Base-by-base conservation (phyloP, 2,888 invertebrate species). In the Ormyrus labotus region DNA sequence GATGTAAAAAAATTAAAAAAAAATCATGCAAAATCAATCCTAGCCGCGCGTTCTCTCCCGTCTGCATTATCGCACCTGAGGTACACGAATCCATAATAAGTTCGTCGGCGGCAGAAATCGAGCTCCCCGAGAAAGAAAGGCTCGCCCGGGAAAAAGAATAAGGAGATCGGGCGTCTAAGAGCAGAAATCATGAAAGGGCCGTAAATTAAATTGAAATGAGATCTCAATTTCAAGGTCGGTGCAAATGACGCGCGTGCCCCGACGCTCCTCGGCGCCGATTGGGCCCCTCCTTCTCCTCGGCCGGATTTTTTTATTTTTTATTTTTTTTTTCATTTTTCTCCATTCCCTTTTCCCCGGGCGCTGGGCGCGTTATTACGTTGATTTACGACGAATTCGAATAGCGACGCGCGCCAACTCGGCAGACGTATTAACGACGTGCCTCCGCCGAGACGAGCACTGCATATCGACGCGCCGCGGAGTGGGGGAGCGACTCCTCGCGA, bases 371-470 rank as follows among this genome's bases (percentile, higher is more conserved):
- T 84, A 85, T 85, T 84, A 84, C 83, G 84, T 85, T 85, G 85
- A 85, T 85, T 85, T 85, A 85, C 82, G 82, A 68, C 82, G 83
- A 82, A 84, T 83, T 83, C 82, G 83, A 85, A 83, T 81, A 83
- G 82, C 82, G 76, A 45, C 74, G 63, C 11, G 9, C n/a, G 55
- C 72, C 72, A 13, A 50, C 48, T 81, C 82, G 82, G 75, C 71
- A 83, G 82, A 84, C 82, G 84, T 85, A 84, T 84, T 85, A 84
- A 85, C 84, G 83, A 85, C 85, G 84, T 83, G 84, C 84, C 84
- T 84, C 58, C 67, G 80, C 81, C 75, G 61, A 84, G 84, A 84
- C 84, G 85, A 83, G 83, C 81, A 72, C 83, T 84, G 84, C 83
- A 84, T 83, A 84, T 84, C 84, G 83, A 84, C 78, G 78, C 67